phyloP scores from a whole-genome alignment of 2,113 vertebrate genomes.

The Noturus placidus region DNA sequence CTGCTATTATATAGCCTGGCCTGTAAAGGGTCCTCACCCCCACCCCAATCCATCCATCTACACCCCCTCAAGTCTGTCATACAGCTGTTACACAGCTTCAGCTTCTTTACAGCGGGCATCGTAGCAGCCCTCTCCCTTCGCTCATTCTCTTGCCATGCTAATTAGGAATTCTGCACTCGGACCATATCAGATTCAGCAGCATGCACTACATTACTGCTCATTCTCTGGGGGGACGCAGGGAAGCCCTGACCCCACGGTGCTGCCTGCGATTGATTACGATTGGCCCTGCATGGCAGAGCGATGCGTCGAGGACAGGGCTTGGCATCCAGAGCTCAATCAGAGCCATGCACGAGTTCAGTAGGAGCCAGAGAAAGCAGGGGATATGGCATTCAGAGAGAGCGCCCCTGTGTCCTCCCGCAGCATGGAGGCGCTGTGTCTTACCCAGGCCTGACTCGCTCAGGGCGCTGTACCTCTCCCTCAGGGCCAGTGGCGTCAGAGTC shows the following conservation, averaged over 20 bases:
- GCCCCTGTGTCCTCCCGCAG: conserved; percentile 50
- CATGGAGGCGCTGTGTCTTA: conserved; percentile 67
- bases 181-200: conserved; percentile 64
- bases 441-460: conserved; percentile 84
- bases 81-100: conserved; percentile 17
- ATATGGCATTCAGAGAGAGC: conserved; percentile 65
- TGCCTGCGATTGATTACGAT: conserved; percentile 10
- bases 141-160: conserved; percentile 70
- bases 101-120: conserved; percentile 55
- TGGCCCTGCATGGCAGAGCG: conserved; percentile 60
- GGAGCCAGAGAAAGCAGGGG: conserved; percentile 54
- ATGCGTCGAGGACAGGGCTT: conserved; percentile 61
- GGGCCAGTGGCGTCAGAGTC: conserved; percentile 85
- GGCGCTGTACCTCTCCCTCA: conserved; percentile 88
- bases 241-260: conserved; percentile 35
- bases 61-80: conserved; percentile 29
- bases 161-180: conserved; percentile 66
- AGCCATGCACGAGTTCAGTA: conserved; percentile 71
- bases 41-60: background rate
- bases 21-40: background rate
- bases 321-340: conserved; percentile 72
- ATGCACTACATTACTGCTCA: conserved; percentile 71
- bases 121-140: conserved; percentile 65
- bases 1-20: background rate
- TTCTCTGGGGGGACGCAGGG: conserved; percentile 54